A percentile compares a stretch with the other conserved stretches of the same genome.
Conservation (phyloP, 2,113 vertebrate species). For the Echinops telfairi region DNA sequence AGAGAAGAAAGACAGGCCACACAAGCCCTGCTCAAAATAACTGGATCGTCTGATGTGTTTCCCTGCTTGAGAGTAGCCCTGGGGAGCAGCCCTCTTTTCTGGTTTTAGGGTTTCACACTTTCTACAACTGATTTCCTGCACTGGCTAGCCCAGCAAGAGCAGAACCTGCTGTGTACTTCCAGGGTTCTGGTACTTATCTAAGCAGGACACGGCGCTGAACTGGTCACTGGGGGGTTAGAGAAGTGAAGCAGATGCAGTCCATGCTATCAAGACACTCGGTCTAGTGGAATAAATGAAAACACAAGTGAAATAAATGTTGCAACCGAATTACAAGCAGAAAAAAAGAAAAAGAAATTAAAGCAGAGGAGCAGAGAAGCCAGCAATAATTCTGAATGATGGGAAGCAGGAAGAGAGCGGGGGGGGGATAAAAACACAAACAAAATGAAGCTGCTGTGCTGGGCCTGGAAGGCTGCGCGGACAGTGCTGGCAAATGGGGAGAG, state of each 20-base stretch:
- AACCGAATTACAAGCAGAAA: not conserved
- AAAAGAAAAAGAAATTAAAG: too few species aligned
- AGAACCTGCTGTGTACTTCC: too few species aligned
- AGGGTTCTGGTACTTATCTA: too few species aligned
- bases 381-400: not conserved
- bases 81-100: not conserved
- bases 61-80: not conserved
- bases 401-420: not conserved
- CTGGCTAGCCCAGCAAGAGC: not conserved
- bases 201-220: not conserved
- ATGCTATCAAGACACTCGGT: not conserved
- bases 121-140: not conserved
- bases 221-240: not conserved
- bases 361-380: not conserved
- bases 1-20: not conserved
- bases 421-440: not conserved
- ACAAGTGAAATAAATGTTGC: slow-evolving; percentile 19
- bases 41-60: not conserved
- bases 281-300: not conserved
- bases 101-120: slow-evolving; percentile 11
- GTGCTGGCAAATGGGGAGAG: not conserved
- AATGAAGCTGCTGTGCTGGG: not conserved
- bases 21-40: not conserved
- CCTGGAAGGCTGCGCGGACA: not conserved
- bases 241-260: not conserved